Percentiles rank a stretch among this genome's conserved stretches.
These are phyloP conservation scores for Amiota communis DNA, from an alignment of 2,888 invertebrate genomes.

Conservation along the genomic window DNA sequence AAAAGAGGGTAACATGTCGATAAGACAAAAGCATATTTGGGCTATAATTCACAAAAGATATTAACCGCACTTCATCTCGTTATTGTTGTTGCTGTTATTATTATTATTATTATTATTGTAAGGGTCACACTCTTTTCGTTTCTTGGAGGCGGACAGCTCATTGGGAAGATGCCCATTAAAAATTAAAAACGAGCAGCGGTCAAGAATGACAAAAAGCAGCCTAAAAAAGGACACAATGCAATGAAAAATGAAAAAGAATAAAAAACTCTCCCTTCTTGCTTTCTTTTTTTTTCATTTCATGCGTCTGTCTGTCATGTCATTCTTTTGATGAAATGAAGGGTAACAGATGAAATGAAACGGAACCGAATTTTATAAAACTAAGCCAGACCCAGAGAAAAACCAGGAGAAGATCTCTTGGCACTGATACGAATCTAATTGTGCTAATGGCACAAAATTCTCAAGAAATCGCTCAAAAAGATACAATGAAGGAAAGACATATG, in stretches of 20 bases:
- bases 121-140: slow-evolving; percentile 32
- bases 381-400: too few species aligned
- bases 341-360: slow-evolving; percentile 9
- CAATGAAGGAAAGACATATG: slow-evolving; percentile 4
- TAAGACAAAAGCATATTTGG: slow-evolving; percentile 29
- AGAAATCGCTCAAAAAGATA: slow-evolving; percentile 45
- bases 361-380: background rate
- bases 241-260: background rate
- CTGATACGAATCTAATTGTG: slow-evolving; percentile 67
- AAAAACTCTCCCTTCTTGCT: slow-evolving; percentile 7
- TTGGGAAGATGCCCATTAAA: slow-evolving; percentile 68
- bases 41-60: slow-evolving; percentile 56
- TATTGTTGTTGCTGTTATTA: slow-evolving; percentile 1
- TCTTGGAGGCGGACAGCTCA: slow-evolving; percentile 62
- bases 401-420: background rate
- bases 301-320: background rate
- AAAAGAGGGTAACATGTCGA: slow-evolving; percentile 52
- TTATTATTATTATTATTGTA: slow-evolving; percentile 24
- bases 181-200: slow-evolving; percentile 62
- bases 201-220: slow-evolving; percentile 29
- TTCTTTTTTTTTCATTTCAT: background rate
- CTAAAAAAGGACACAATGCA: slow-evolving; percentile 30
- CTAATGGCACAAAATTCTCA: slow-evolving; percentile 63
- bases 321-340: background rate
- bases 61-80: background rate